These are phyloP conservation scores for Myotis lucifugus DNA, from an alignment of 2,113 vertebrate genomes.

Conservation along the genomic window DNA sequence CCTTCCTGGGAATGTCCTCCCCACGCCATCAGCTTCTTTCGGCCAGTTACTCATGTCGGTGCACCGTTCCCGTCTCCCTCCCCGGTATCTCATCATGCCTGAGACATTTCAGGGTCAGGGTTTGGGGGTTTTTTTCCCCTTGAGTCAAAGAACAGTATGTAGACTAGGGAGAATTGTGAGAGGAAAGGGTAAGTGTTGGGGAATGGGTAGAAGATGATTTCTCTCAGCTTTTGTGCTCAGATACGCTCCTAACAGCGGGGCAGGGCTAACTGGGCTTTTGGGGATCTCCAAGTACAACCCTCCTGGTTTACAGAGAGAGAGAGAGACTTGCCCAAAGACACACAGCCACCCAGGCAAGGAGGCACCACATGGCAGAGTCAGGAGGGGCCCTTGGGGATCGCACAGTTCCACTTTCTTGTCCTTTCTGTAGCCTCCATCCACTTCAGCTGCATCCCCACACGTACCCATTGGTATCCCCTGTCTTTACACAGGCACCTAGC, in stretches of 20 bases:
- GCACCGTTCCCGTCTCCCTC: not conserved
- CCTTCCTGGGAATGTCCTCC: constrained; percentile 52
- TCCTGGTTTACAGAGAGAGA: not conserved
- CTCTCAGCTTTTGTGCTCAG: not conserved
- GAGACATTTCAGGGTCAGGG: not conserved
- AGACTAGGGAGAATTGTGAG: not conserved
- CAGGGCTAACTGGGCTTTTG: not conserved
- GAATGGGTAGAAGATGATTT: not conserved
- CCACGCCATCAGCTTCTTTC: not conserved
- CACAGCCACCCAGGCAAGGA: not conserved
- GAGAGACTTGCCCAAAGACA: not conserved
- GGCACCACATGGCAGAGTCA: not conserved
- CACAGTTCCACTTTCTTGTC: not conserved
- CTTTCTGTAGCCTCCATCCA: not conserved
- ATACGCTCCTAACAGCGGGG: not conserved
- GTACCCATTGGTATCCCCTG: not conserved
- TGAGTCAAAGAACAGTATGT: not conserved
- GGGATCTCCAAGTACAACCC: not conserved
- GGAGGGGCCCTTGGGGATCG: not conserved
- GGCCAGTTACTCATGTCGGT: constrained; percentile 3
- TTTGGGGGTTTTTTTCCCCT: not conserved
- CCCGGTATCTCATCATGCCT: not conserved
- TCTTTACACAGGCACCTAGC: not conserved
- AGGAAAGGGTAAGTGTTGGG: not conserved
- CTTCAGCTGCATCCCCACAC: not conserved